A percentile compares a stretch with the other conserved stretches of the same genome.
Conservation (phyloP, 2,797 vertebrate genomes). For the Distichodus sexfasciatus region DNA sequence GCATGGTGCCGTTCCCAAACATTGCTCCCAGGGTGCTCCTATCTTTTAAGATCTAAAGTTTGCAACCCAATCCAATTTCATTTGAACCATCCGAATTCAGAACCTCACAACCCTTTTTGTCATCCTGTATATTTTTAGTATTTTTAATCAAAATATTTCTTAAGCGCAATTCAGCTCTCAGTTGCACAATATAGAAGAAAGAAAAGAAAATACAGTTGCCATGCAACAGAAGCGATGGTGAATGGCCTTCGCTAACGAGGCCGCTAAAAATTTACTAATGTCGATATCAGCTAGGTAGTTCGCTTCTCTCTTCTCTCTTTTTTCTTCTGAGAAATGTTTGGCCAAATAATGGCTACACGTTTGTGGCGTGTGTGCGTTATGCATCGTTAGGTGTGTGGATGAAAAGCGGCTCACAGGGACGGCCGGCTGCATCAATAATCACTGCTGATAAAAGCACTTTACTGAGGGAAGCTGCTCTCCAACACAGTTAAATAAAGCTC, state of each 20-base stretch:
- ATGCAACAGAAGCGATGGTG: slow-evolving; percentile 18
- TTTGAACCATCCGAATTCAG: not conserved
- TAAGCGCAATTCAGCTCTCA: not conserved
- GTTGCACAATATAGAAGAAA: not conserved
- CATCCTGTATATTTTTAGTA: not conserved
- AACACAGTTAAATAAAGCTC: slow-evolving; percentile 1
- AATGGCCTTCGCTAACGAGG: slow-evolving; percentile 18
- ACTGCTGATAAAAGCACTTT: slow-evolving; percentile 12
- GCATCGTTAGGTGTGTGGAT: slow-evolving; percentile 2
- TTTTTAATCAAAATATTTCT: not conserved
- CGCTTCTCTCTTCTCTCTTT: not conserved
- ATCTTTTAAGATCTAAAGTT: too few relatives aligned
- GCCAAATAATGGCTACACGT: not conserved
- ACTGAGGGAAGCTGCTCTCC: slow-evolving; percentile 1
- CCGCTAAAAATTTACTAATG: slow-evolving; percentile 13
- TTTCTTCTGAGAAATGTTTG: not conserved
- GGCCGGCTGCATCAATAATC: not conserved
- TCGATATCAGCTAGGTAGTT: not conserved
- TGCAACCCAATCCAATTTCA: not conserved
- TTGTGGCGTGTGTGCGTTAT: not conserved
- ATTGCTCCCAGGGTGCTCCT: too few relatives aligned
- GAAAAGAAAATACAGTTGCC: slow-evolving; percentile 19
- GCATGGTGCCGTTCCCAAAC: too few relatives aligned
- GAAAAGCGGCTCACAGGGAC: not conserved
- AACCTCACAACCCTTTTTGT: not conserved